Conservation (phyloP, 2,888 invertebrate genomes). For the Escarpia spicata region DNA sequence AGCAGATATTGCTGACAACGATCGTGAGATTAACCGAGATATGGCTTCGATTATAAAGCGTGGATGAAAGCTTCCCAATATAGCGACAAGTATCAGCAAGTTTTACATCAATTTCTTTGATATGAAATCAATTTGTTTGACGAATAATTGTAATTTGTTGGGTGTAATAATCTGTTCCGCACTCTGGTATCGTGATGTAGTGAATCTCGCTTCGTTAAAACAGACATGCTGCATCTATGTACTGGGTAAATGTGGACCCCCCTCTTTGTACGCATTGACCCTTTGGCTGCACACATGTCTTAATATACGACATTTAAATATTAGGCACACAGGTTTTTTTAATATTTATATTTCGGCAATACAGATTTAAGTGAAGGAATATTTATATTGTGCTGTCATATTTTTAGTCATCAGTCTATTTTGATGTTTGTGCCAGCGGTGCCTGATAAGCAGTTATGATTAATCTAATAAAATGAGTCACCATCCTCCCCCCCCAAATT, state of each 20-base stretch:
- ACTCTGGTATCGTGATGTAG: not conserved
- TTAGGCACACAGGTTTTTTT: too few relatives aligned
- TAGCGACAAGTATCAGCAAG: slow-evolving; percentile 10
- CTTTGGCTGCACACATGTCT: not conserved
- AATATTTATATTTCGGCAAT: too few relatives aligned
- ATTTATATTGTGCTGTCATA: not conserved
- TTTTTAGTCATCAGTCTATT: not conserved
- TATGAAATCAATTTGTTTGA: not conserved
- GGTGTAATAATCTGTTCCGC: not conserved
- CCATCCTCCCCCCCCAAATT: not conserved
- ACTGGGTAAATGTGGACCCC: not conserved
- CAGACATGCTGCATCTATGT: not conserved
- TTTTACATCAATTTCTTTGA: not conserved
- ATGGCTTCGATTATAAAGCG: not conserved
- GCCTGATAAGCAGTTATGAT: not conserved
- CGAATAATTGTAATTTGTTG: slow-evolving; percentile 1
- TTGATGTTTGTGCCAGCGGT: not conserved
- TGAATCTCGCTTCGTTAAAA: not conserved
- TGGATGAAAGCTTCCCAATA: not conserved
- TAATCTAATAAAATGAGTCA: not conserved
- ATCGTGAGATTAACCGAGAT: not conserved
- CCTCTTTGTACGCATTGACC: not conserved
- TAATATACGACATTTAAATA: too few relatives aligned
- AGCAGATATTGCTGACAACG: not conserved
- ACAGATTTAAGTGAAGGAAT: not conserved